Evolutionary conservation across 2,888 invertebrate genomes (phyloP), one percentile per base, ranked within the genome.

Genomic region (Danaus chrysippus): DNA sequence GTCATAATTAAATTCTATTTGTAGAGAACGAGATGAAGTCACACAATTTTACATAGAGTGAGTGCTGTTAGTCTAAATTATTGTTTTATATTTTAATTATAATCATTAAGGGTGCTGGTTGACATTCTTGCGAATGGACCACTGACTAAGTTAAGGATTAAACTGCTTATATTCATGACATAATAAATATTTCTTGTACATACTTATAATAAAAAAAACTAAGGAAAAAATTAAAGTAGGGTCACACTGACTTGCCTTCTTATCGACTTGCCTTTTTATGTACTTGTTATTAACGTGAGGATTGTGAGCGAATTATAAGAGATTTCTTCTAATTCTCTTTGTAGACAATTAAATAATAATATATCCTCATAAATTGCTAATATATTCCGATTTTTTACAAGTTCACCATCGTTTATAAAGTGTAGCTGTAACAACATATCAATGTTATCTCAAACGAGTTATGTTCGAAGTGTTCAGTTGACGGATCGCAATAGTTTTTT

Each of bases 1-100:
- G 91, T 91, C 91, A 91, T 90, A 90, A 87, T 81, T 78, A 85
- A 83, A 80, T 74, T 76, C 82, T 85, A 83, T 85, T 82, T 82
- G 79, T 82, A 79, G 78, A 77, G 71, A 74, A 71, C 73, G 70
- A 73, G 73, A 70, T 70, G 71, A 74, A 77, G 80, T 81, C 79
- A 78, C 79, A 76, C 78, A 73, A 71, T 75, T 76, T 73, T 74
- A 73, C 71, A 74, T 75, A 72, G 72, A 79, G 76, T 77, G 72
- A 79, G 76, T 77, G 79, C 76, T 77, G 69, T 78, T 83, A 82
- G 75, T 80, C 76, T 83, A 82, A 85, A 81, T 83, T 82, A 83
- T 84, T 83, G 66, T 78, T 81, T 77, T 70, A 70, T 73, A 71
- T 71, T 74, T 73, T 74, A 70, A 70, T 68, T 63, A 69, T 64